A percentile compares a stretch with the other conserved stretches of the same genome.
Evolutionary conservation across 2,797 vertebrate genomes (phyloP).

Genomic region (Sylvilagus floridanus): DNA sequence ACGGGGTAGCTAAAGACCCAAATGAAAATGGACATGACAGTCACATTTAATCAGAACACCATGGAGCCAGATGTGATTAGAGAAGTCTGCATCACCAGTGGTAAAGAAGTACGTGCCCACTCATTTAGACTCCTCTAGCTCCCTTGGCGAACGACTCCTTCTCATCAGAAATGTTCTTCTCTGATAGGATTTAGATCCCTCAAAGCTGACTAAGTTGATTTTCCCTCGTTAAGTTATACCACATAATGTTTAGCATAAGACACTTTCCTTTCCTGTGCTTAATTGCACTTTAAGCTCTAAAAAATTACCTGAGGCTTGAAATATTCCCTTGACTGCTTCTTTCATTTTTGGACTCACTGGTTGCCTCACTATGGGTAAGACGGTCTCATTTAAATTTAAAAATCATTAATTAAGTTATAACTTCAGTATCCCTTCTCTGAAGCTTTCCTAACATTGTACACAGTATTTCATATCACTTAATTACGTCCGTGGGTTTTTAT

Average conservation of each 20-base stretch:
- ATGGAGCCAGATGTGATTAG: not conserved
- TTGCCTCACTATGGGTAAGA: not conserved
- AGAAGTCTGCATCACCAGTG: not conserved
- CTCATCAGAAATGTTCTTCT: not conserved
- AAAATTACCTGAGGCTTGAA: constrained; percentile 2
- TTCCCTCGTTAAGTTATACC: not conserved
- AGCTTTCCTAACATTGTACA: not conserved
- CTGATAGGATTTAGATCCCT: constrained; percentile 22
- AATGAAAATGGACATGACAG: constrained; percentile 19
- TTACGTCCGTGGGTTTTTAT: not conserved
- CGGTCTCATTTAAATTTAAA: not conserved
- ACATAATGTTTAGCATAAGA: constrained; percentile 31
- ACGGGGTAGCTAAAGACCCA: not conserved
- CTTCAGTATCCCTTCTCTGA: not conserved
- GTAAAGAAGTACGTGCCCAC: not conserved
- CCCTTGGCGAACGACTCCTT: not conserved
- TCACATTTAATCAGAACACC: not conserved
- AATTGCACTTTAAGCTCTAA: constrained; percentile 51
- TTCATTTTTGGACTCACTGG: not conserved
- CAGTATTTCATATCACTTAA: constrained; percentile 19
- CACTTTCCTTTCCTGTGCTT: not conserved
- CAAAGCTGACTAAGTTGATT: constrained; percentile 44
- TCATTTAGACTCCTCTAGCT: not conserved
- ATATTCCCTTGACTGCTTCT: not conserved
- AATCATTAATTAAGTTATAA: not conserved